Evolutionary conservation across 1,140 invertebrate species (phyloP).

Genomic region (Zaprionus ornatus): DNA sequence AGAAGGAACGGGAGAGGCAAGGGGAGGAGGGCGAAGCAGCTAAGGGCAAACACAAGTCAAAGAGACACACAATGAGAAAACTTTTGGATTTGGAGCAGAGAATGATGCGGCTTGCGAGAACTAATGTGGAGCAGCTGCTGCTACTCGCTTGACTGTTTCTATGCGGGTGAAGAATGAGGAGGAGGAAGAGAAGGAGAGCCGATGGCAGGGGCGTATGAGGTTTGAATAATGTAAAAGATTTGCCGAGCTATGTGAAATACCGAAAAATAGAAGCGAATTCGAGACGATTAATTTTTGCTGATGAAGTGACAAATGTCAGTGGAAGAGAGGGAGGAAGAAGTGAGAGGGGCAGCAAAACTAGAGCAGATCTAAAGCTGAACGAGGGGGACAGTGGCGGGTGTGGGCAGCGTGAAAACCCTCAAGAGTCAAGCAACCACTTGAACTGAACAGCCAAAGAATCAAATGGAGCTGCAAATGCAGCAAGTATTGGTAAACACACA

Average conservation of each 20-base stretch:
- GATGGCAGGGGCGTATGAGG: constrained; percentile 54
- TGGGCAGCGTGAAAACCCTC: constrained; percentile 58
- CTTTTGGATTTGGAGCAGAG: constrained; percentile 49
- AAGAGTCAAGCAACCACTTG: constrained; percentile 77
- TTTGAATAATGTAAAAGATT: constrained; percentile 52
- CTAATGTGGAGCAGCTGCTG: constrained; percentile 54
- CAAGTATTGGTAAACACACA: background rate
- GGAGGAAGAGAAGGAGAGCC: constrained; percentile 39
- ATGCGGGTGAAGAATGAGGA: constrained; percentile 25
- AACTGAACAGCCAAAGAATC: constrained; percentile 43
- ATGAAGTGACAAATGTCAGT: constrained; percentile 80
- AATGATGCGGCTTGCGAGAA: constrained; percentile 33
- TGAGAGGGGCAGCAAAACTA: constrained; percentile 68
- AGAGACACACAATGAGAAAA: constrained; percentile 49
- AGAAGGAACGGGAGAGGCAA: background rate
- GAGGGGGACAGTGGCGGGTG: background rate
- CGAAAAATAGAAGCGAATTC: constrained; percentile 83
- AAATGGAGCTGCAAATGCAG: constrained; percentile 25
- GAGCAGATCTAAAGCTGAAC: constrained; percentile 39
- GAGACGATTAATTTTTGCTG: constrained; percentile 74
- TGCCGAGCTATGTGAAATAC: constrained; percentile 58
- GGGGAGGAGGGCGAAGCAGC: background rate
- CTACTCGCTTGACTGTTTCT: constrained; percentile 6
- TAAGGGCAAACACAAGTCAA: constrained; percentile 20
- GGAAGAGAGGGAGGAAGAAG: constrained; percentile 64